These are phyloP conservation scores for Myopa tessellatipennis DNA, from an alignment of 2,888 invertebrate species.

Conservation along the genomic window DNA sequence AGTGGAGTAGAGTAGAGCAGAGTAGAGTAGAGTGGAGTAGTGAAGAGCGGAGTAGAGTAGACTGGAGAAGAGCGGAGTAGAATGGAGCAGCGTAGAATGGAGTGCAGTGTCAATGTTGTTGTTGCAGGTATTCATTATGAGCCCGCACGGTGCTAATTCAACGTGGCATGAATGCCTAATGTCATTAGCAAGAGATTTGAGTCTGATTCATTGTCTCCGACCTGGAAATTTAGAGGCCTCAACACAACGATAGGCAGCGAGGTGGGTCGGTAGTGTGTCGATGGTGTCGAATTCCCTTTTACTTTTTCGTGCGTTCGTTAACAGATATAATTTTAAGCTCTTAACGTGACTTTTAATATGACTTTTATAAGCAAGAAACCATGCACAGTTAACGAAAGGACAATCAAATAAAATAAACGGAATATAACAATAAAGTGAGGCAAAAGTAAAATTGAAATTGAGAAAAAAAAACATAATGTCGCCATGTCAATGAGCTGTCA, in stretches of 20 bases:
- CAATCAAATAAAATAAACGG: not conserved
- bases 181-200: conserved; percentile 43
- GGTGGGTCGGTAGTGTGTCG: not conserved
- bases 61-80: too few relatives aligned
- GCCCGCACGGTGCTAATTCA: conserved; percentile 10
- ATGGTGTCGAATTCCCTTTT: conserved; percentile 8
- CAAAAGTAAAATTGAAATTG: conserved; percentile 1
- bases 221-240: too few relatives aligned
- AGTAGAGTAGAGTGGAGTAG: not conserved
- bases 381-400: not conserved
- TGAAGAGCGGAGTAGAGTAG: not conserved
- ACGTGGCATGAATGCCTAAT: conserved; percentile 42
- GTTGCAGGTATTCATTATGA: not conserved
- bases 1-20: not conserved
- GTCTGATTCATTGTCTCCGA: conserved; percentile 32
- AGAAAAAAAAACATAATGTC: conserved; percentile 14
- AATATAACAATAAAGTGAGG: not conserved
- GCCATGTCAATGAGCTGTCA: conserved; percentile 38
- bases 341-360: conserved; percentile 28
- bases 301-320: conserved; percentile 2
- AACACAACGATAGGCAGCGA: too few relatives aligned
- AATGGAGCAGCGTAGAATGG: too few relatives aligned
- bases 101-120: too few relatives aligned
- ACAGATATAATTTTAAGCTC: conserved; percentile 31
- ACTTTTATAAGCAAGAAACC: conserved; percentile 13